Percentiles rank a stretch among this genome's conserved stretches.
These are phyloP conservation scores for Spodoptera exigua DNA, from an alignment of 2,888 invertebrate species.

Conservation along the genomic window DNA sequence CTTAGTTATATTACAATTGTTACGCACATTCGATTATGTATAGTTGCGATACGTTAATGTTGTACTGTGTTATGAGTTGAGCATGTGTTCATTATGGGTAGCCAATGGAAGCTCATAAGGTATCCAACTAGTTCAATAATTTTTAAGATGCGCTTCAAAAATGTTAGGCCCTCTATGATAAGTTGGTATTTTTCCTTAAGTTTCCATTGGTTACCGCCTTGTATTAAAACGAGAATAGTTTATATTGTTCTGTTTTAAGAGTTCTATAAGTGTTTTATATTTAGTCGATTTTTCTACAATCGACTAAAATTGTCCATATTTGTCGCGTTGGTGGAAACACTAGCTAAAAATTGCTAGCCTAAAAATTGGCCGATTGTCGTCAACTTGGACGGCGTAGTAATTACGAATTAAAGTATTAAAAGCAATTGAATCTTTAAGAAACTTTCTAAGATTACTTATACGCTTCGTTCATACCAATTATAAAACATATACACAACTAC, in stretches of 20 bases:
- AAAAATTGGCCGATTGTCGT: slow-evolving; percentile 5
- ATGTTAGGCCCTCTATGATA: neutral
- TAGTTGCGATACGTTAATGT: slow-evolving; percentile 28
- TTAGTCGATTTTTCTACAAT: slow-evolving; percentile 43
- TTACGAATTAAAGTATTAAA: slow-evolving; percentile 48
- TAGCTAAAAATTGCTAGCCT: slow-evolving; percentile 16
- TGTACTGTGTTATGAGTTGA: slow-evolving; percentile 39
- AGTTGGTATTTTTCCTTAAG: neutral
- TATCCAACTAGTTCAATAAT: neutral
- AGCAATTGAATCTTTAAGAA: slow-evolving; percentile 32
- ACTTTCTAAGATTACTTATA: slow-evolving; percentile 13
- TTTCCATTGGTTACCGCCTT: slow-evolving; percentile 15
- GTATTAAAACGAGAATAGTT: slow-evolving; percentile 24
- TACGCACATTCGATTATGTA: slow-evolving; percentile 51
- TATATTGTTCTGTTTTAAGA: slow-evolving; percentile 36
- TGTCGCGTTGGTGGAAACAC: slow-evolving; percentile 16
- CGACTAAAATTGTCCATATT: slow-evolving; percentile 36
- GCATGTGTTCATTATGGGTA: slow-evolving; percentile 18
- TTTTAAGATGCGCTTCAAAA: neutral
- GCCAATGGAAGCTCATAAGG: slow-evolving; percentile 22
- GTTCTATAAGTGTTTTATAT: slow-evolving; percentile 29
- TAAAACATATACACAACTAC: slow-evolving; percentile 3
- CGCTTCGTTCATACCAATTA: slow-evolving; percentile 23
- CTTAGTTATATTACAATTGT: slow-evolving; percentile 38
- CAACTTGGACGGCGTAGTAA: slow-evolving; percentile 9